Percentiles rank a stretch among this genome's conserved stretches.
phyloP scores from a whole-genome alignment of 2,888 invertebrate species.

The Scaptomyza cyrtandrae region DNA sequence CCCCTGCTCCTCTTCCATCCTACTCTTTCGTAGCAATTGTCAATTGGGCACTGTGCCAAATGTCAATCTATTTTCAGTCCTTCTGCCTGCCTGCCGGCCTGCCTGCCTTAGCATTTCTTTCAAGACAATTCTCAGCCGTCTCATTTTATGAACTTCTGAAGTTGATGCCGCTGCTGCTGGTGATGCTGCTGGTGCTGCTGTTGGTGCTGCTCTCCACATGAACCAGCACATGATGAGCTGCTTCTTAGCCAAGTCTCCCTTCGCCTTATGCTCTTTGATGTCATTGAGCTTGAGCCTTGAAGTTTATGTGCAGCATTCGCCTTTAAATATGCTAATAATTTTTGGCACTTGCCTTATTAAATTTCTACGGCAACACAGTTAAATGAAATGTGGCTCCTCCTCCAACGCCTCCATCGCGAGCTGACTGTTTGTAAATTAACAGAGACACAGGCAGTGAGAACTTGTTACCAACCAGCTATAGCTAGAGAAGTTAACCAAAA shows the following conservation, averaged over 20 bases:
- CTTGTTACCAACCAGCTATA: neutral
- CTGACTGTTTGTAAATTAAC: conserved; percentile 62
- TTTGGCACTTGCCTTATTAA: conserved; percentile 69
- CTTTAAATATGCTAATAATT: conserved; percentile 77
- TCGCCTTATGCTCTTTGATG: conserved; percentile 29
- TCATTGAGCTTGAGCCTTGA: conserved; percentile 23
- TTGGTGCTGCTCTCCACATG: conserved; percentile 37
- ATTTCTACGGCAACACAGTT: conserved; percentile 68
- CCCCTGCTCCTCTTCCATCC: neutral
- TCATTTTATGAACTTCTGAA: conserved; percentile 51
- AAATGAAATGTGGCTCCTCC: conserved; percentile 53
- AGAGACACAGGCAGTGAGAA: conserved; percentile 25
- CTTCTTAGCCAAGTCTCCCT: conserved; percentile 16
- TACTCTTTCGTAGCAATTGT: conserved; percentile 6
- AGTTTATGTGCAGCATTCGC: conserved; percentile 50
- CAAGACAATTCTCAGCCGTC: conserved; percentile 48
- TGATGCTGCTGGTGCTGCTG: conserved; percentile 12
- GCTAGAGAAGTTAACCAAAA: too few relatives aligned
- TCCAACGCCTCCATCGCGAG: conserved; percentile 44
- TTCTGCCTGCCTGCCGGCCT: too few relatives aligned
- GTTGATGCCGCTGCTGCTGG: conserved; percentile 15
- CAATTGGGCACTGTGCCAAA: conserved; percentile 43
- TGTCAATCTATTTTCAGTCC: conserved; percentile 26
- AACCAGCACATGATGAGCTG: conserved; percentile 33
- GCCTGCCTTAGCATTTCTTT: conserved; percentile 48